Base-by-base conservation (phyloP, 2,113 vertebrate species). In the Lepus americanus region DNA sequence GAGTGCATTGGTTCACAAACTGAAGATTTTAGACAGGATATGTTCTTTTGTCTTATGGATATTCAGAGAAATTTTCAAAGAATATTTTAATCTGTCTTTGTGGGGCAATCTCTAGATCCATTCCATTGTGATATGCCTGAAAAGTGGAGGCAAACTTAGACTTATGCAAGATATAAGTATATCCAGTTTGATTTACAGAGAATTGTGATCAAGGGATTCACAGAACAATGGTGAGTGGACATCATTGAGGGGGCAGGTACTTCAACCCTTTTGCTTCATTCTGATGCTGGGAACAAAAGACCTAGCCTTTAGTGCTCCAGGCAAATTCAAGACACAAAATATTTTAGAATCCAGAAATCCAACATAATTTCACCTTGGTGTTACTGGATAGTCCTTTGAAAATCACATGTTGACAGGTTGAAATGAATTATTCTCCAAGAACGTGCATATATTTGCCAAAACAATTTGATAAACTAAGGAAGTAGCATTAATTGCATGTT, bases 161-260 rank as follows among this genome's bases (percentile, higher is more conserved):
- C 1, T 39, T 77, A 8, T 16, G 14, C 17, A 44, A 5, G 16
- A 86, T 31, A 2, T 64, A 13, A 80, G 33, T 6, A 25, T 33
- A 5, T 39, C 22, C 16, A 23, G 87, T 59, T n/a, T 33, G 83
- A 23, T 51, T 17, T 10, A 72, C 61, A 66, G 27, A 91, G 76
- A 23, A 3, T 16, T 3, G 8, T 9, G 49, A 36, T 66, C 23
- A 8, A 0, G 25, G 6, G 9, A 6, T 27, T 33, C 6, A 9
- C 3, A 9, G 11, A 25, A 39, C 25, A 9, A 3, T n/a, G 20
- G 20, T n/a, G 1, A 51, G 20, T 33, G 44, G 13, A 29, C 55
- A 6, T 14, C 5, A 20, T 10, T 1, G n/a, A 6, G 1, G 14
- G 10, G 6, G 3, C 55, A 78, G 10, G 16, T 2, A 0, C 53